These are phyloP conservation scores for Taphrorychus bicolor DNA, from an alignment of 2,888 invertebrate species.

Conservation along the genomic window DNA sequence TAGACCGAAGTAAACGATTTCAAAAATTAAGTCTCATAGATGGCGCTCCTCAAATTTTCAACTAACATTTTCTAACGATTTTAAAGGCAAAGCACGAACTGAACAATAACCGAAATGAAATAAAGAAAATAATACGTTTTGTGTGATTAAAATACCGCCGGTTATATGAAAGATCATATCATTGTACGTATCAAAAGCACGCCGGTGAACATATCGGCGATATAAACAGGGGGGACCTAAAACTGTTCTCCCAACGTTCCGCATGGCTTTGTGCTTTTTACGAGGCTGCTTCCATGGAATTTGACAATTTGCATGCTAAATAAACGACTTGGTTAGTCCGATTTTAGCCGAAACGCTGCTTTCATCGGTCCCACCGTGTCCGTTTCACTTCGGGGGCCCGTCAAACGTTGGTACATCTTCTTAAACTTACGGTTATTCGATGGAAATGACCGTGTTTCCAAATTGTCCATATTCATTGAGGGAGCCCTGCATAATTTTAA, in stretches of 20 bases:
- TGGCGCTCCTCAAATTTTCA: too few species aligned
- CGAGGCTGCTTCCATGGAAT: slow-evolving; percentile 28
- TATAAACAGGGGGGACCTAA: slow-evolving; percentile 9
- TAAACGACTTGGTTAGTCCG: slow-evolving; percentile 28
- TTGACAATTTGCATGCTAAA: slow-evolving; percentile 36
- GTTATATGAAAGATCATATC: slow-evolving; percentile 19
- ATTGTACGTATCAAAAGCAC: slow-evolving; percentile 4
- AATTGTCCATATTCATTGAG: not conserved
- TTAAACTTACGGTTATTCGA: slow-evolving; percentile 17
- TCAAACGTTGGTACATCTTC: slow-evolving; percentile 24
- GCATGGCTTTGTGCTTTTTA: slow-evolving; percentile 35
- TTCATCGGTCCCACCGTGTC: slow-evolving; percentile 25
- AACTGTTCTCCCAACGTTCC: slow-evolving; percentile 16
- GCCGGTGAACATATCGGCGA: slow-evolving; percentile 2
- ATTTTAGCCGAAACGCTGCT: slow-evolving; percentile 26
- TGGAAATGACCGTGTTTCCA: not conserved
- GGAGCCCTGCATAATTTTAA: not conserved
- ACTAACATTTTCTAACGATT: too few species aligned
- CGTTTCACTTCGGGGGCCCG: slow-evolving; percentile 16
- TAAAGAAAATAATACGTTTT: slow-evolving; percentile 15
- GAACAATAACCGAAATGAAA: too few species aligned
- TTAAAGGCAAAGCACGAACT: too few species aligned
- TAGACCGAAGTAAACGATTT: too few species aligned
- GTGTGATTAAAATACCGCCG: slow-evolving; percentile 10
- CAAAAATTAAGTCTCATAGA: too few species aligned